Percentiles rank a stretch among this genome's conserved stretches.
Evolutionary conservation across 2,113 vertebrate species (phyloP).

Genomic region (Seriola aureovittata): DNA sequence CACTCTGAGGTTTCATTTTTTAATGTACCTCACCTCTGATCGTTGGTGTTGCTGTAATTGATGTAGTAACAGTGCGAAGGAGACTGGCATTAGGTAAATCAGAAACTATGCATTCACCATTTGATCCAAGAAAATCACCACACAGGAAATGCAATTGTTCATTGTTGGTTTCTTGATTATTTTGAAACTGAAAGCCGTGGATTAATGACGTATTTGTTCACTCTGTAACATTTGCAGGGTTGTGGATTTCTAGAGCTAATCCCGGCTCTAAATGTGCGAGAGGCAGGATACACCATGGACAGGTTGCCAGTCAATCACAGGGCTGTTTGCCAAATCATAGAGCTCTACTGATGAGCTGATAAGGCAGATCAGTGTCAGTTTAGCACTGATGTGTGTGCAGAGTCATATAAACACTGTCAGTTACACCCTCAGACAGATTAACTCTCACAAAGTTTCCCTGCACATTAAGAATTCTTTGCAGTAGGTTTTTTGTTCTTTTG

Average conservation of each 20-base stretch:
- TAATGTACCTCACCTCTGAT: neutral
- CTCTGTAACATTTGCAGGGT: no score
- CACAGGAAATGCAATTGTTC: no score
- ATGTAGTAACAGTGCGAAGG: neutral
- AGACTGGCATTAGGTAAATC: no score
- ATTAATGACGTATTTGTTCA: no score
- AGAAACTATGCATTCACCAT: no score
- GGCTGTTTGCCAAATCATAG: neutral
- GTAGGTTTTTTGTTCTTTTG: constrained; percentile 19
- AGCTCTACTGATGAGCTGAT: neutral
- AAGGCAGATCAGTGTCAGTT: neutral
- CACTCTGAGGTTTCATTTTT: no score
- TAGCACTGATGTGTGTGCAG: neutral
- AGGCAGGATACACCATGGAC: neutral
- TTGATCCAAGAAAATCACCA: no score
- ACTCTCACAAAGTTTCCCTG: neutral
- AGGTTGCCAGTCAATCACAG: neutral
- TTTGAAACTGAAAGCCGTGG: no score
- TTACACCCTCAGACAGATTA: constrained; percentile 15
- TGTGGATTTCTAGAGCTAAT: neutral
- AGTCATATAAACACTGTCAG: neutral
- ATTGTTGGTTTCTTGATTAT: no score
- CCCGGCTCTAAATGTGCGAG: no score
- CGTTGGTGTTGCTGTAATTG: neutral
- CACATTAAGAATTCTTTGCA: neutral